Conservation (phyloP, 2,888 invertebrate species). For the Diadegma fenestrale region DNA sequence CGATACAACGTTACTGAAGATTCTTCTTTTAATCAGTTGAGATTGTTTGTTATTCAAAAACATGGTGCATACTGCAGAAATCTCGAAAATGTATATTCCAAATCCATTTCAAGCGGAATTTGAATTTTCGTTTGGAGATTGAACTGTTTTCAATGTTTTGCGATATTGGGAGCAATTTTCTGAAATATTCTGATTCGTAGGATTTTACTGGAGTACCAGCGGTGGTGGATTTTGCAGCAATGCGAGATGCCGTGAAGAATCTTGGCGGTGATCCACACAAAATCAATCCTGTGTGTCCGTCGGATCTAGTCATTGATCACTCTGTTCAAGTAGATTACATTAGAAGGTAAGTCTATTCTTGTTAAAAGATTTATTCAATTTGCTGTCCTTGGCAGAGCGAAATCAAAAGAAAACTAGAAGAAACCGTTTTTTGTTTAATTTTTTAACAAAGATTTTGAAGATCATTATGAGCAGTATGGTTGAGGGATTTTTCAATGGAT, state of each 20-base stretch:
- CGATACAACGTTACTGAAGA: not conserved
- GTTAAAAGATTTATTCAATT: not conserved
- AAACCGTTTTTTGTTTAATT: not conserved
- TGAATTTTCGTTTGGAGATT: not conserved
- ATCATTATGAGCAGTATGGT: too few species aligned
- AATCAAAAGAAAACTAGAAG: not conserved
- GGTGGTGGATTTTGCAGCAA: constrained; percentile 99
- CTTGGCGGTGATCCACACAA: constrained; percentile 95
- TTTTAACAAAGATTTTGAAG: too few species aligned
- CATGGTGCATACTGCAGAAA: not conserved
- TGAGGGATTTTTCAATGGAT: not conserved
- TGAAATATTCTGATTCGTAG: constrained; percentile 84
- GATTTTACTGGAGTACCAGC: constrained; percentile 99
- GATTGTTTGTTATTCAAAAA: not conserved
- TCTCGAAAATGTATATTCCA: not conserved
- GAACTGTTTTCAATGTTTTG: not conserved
- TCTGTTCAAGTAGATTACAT: constrained; percentile 98
- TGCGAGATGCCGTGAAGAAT: constrained; percentile 96
- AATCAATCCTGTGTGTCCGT: constrained; percentile 98
- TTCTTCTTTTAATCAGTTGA: not conserved
- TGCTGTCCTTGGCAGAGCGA: not conserved
- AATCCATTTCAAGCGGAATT: not conserved
- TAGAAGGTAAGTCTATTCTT: constrained; percentile 86
- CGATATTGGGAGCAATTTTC: not conserved
- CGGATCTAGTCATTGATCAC: constrained; percentile 99